Conservation (phyloP, 2,888 invertebrate genomes). For the Lissonota sp. region DNA sequence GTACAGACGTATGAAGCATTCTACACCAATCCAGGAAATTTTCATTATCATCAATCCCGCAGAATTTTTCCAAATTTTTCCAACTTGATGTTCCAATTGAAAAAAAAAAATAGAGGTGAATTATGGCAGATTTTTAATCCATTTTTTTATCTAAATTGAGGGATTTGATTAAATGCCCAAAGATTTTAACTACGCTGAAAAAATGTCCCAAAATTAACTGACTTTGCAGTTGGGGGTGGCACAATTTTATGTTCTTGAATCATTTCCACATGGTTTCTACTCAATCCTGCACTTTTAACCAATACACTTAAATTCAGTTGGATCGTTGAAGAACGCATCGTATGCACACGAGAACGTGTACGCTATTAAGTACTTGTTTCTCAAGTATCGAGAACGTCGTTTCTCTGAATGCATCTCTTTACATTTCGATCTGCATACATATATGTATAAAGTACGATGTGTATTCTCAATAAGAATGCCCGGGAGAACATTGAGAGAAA, state of each 20-base stretch:
- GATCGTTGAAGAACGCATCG: slow-evolving; percentile 33
- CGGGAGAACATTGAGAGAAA: background rate
- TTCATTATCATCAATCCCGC: background rate
- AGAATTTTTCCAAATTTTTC: background rate
- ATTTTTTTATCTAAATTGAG: too few relatives aligned
- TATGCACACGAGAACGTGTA: slow-evolving; percentile 5
- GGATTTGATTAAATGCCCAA: too few relatives aligned
- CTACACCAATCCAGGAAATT: background rate
- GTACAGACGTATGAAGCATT: too few relatives aligned
- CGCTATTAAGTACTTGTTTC: slow-evolving; percentile 45
- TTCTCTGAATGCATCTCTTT: slow-evolving; percentile 36
- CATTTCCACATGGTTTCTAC: too few relatives aligned
- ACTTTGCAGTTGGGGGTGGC: too few relatives aligned
- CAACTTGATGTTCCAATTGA: background rate
- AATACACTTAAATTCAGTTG: background rate
- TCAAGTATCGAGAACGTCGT: slow-evolving; percentile 47
- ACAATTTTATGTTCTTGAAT: too few relatives aligned
- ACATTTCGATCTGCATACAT: slow-evolving; percentile 14
- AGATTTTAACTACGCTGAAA: too few relatives aligned
- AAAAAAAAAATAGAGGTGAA: too few relatives aligned
- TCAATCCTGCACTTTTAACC: too few relatives aligned
- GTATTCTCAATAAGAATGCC: slow-evolving; percentile 18
- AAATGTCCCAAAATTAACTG: too few relatives aligned
- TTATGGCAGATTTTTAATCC: too few relatives aligned
- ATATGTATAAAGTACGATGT: background rate